Conservation (phyloP, 2,797 vertebrate species). For the Cygnus olor region DNA sequence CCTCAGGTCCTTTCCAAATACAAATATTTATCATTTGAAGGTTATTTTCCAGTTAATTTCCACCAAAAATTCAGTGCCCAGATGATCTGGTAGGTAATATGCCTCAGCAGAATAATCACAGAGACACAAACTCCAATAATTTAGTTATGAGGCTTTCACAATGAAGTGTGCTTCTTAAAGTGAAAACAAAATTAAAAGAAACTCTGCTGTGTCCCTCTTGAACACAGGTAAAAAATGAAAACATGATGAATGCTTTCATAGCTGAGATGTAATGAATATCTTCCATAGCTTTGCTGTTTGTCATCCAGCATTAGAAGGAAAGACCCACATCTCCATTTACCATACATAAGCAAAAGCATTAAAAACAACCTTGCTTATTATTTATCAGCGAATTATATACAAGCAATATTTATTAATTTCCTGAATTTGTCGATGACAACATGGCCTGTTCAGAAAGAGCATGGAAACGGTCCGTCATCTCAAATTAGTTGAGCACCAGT, state of each 20-base stretch:
- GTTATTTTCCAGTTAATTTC: not conserved
- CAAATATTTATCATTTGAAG: constrained; percentile 51
- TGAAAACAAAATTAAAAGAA: not conserved
- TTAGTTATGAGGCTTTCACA: not conserved
- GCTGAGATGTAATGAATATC: not conserved
- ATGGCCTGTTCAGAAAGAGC: not conserved
- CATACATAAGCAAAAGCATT: not conserved
- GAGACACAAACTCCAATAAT: not conserved
- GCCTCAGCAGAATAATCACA: not conserved
- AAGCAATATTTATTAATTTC: not conserved
- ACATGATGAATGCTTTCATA: accelerated
- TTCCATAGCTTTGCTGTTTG: not conserved
- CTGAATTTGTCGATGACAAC: not conserved
- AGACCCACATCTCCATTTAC: not conserved
- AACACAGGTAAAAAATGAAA: accelerated
- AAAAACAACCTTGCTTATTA: not conserved
- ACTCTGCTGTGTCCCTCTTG: not conserved
- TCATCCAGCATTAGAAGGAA: not conserved
- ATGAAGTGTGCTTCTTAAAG: not conserved
- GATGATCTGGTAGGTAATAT: not conserved
- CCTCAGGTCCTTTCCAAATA: not conserved
- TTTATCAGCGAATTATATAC: not conserved
- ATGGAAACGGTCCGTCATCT: not conserved
- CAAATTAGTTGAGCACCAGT: not conserved
- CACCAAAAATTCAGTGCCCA: not conserved